These are phyloP conservation scores for Hiodon alosoides DNA, from an alignment of 2,113 vertebrate species.

Conservation along the genomic window DNA sequence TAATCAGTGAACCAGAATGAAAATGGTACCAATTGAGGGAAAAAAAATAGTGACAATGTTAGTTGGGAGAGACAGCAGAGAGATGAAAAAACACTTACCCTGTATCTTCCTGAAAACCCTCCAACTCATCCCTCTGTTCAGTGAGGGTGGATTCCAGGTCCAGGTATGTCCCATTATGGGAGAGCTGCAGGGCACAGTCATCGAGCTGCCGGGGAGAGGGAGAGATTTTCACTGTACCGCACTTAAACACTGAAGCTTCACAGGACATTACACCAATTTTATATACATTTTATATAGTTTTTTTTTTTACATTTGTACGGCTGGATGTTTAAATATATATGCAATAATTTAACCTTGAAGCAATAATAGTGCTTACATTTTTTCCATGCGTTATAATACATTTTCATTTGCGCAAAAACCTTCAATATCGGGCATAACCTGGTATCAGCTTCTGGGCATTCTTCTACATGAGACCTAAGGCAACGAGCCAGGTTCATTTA, in stretches of 20 bases:
- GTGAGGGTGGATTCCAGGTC: slow-evolving; percentile 90
- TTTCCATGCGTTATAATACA: background rate
- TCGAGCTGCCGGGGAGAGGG: slow-evolving; percentile 70
- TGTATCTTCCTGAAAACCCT: slow-evolving; percentile 90
- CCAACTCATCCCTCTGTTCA: slow-evolving; percentile 87
- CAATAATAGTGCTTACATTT: background rate
- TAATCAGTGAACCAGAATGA: background rate
- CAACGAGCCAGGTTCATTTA: too few species aligned
- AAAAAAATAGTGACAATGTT: background rate
- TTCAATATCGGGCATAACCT: too few species aligned
- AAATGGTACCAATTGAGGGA: too few species aligned
- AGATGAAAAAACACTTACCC: slow-evolving; percentile 72
- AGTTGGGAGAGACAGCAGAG: slow-evolving; percentile 3
- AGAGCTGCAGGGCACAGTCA: slow-evolving; percentile 89
- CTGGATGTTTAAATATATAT: background rate
- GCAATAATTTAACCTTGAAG: background rate
- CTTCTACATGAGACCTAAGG: too few species aligned
- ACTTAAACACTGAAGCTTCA: background rate
- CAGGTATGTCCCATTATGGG: slow-evolving; percentile 92
- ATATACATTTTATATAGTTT: background rate
- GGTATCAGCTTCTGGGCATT: too few species aligned
- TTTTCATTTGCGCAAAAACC: too few species aligned
- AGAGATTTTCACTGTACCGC: slow-evolving; percentile 1
- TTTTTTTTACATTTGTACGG: background rate
- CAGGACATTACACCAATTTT: background rate